These are phyloP conservation scores for Noctua janthina DNA, from an alignment of 2,888 invertebrate species.

Conservation along the genomic window DNA sequence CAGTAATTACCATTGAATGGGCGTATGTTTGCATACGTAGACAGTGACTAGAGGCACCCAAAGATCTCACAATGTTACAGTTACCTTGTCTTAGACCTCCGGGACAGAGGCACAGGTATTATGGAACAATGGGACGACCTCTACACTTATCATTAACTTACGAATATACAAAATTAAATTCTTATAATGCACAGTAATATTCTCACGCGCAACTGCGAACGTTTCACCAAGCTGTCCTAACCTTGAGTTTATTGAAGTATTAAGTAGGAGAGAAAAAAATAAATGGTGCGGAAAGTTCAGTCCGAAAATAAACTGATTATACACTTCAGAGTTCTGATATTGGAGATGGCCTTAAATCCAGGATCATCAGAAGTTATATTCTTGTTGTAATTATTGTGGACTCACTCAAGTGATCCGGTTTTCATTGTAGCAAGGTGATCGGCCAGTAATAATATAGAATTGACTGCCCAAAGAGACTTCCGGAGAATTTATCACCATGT, in stretches of 20 bases:
- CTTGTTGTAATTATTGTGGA: slow-evolving; percentile 70
- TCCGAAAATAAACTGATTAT: slow-evolving; percentile 57
- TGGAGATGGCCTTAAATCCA: slow-evolving; percentile 73
- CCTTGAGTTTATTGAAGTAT: slow-evolving; percentile 75
- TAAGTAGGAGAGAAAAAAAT: slow-evolving; percentile 60
- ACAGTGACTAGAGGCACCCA: slow-evolving; percentile 66
- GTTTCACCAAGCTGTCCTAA: slow-evolving; percentile 71
- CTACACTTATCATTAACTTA: slow-evolving; percentile 82
- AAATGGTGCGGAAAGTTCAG: slow-evolving; percentile 64
- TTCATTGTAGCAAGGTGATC: slow-evolving; percentile 80
- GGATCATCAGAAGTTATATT: slow-evolving; percentile 73
- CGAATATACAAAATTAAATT: slow-evolving; percentile 80
- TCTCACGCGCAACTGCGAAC: slow-evolving; percentile 82
- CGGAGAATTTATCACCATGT: slow-evolving; percentile 63
- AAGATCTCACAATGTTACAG: slow-evolving; percentile 78
- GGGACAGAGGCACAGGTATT: slow-evolving; percentile 73
- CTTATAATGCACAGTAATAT: slow-evolving; percentile 78
- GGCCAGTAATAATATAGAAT: slow-evolving; percentile 66
- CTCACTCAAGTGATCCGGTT: slow-evolving; percentile 76
- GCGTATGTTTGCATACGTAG: slow-evolving; percentile 62
- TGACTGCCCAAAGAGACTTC: slow-evolving; percentile 69
- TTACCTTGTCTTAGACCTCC: slow-evolving; percentile 85
- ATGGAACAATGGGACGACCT: slow-evolving; percentile 83
- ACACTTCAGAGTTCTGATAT: slow-evolving; percentile 42
- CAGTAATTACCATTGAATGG: slow-evolving; percentile 80